Conservation (phyloP, 2,888 invertebrate genomes). For the Eristalis tenax region DNA sequence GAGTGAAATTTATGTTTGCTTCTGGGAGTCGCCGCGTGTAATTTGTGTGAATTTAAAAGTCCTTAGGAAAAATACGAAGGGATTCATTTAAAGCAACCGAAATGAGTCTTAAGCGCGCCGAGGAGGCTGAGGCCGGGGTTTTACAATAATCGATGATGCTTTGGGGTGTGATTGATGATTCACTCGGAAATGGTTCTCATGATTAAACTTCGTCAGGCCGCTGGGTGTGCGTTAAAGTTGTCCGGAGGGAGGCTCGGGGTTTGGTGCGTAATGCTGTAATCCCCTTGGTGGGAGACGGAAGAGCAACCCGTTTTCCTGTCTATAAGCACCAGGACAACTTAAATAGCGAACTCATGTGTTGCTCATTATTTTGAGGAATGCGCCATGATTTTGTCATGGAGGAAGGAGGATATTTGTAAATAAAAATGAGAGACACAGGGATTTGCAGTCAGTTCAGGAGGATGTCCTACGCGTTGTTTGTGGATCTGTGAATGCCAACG, state of each 20-base stretch:
- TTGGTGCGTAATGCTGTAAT: neutral
- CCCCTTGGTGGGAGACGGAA: neutral
- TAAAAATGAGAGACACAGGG: too few relatives aligned
- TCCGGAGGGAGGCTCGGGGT: neutral
- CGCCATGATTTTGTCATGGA: neutral
- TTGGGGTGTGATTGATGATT: conserved; percentile 18
- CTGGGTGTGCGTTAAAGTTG: neutral
- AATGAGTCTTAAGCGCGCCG: conserved; percentile 9
- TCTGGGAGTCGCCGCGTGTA: conserved; percentile 16
- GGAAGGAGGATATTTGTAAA: neutral
- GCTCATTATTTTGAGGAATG: neutral
- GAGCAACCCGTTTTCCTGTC: neutral
- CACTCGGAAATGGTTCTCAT: neutral
- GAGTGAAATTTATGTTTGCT: conserved; percentile 53
- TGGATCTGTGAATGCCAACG: too few relatives aligned
- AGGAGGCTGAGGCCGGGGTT: neutral
- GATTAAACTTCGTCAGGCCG: neutral
- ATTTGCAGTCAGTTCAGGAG: too few relatives aligned
- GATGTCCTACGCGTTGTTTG: too few relatives aligned
- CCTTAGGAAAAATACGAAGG: conserved; percentile 22
- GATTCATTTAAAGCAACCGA: conserved; percentile 27
- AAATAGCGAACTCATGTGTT: neutral
- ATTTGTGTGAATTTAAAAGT: conserved; percentile 53
- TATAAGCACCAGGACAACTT: neutral
- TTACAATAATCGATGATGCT: conserved; percentile 27